Evolutionary conservation across 2,888 invertebrate species (phyloP), one percentile per base, ranked within the genome.

Genomic region (Chalcis sispes): DNA sequence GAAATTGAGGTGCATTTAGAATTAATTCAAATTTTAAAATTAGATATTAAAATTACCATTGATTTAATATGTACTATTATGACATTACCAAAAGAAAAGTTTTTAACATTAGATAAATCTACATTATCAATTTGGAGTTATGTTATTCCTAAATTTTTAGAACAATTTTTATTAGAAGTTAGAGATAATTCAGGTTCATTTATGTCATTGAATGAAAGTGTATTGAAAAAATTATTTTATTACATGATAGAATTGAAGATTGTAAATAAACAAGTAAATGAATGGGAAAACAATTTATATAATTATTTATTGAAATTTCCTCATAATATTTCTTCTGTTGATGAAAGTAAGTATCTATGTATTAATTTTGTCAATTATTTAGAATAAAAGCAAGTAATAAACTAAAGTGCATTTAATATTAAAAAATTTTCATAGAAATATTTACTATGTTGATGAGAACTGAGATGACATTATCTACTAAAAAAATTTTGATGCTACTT

Each of bases 261-360:
- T 32, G 8, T 59, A 15, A 59, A 72, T 13, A 61, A 78, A 56
- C 42, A 71, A 25, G 74, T 87, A 59, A 52, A 90, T 2, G 87
- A 86, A 54, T 87, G 94, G 81, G 93, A 93, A 81, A 87, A 85
- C 4, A 86, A 90, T 1, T 84, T 94, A 10, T 84, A 90, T 13
- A 86, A 89, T 75, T 94, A 93, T 84, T 89, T 95, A 20, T 85
- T 90, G 75, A 89, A 89, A 65, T 94, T 92, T 88, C 93, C 94
- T 48, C 91, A 93, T 82, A 90, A 90, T 81, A 89, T 93, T 3
- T 83, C 87, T 15, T 84, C 87, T 18, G 85, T 94, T 13, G 87
- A 90, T 18, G 86, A 86, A n/a, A 89, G 91, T 72, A 88, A 92
- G 72, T 77, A 54, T 18, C n/a, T n/a, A 70, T 58, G 48, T 20